Evolutionary conservation across 2,888 invertebrate species (phyloP), one percentile per base, ranked within the genome.

Genomic region (Kryphioiulus occultus): DNA sequence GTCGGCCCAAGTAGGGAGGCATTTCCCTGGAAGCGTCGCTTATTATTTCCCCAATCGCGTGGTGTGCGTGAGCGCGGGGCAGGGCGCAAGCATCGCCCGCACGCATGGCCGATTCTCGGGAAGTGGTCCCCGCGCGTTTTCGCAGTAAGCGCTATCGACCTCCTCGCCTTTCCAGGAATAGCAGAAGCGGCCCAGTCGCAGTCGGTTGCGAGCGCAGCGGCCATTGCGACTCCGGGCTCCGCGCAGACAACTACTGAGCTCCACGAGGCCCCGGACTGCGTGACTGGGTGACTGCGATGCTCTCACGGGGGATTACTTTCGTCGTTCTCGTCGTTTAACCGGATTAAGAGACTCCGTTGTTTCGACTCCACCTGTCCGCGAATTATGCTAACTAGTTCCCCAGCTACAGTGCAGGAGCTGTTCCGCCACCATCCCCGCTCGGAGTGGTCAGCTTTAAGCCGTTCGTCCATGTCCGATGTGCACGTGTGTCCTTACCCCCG

Each of bases 81-180:
- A n/a, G n/a, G n/a, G n/a, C n/a, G n/a, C n/a, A n/a, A n/a, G 22
- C 85, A 35, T 15, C 85, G 22, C 85, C 32, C 17, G 26, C 39
- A 85, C 85, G 44, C 85, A 85, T 42, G 44, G 39, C 10, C 85
- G 39, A 85, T 85, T 85, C 85, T 44, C 26, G 44, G 44, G 44
- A 85, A 39, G n/a, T 42, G 17, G 32, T 39, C 85, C 32, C 32
- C 42, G 26, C 1, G 42, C 22, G 42, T 42, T 42, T 85, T 85
- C 85, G 44, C 85, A 19, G 85, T 85, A 85, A 85, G 82, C 59
- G 87, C 68, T 87, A 87, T 87, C 87, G 87, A 87, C 87, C 82
- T 87, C 78, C 17, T 39, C 32, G 87, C 26, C 53, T 87, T 87
- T 87, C 87, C 32, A 17, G 87, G 87, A 87, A 87, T 42, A 85